Base-by-base conservation (phyloP, 2,113 vertebrate genomes). In the Octodon degus region DNA sequence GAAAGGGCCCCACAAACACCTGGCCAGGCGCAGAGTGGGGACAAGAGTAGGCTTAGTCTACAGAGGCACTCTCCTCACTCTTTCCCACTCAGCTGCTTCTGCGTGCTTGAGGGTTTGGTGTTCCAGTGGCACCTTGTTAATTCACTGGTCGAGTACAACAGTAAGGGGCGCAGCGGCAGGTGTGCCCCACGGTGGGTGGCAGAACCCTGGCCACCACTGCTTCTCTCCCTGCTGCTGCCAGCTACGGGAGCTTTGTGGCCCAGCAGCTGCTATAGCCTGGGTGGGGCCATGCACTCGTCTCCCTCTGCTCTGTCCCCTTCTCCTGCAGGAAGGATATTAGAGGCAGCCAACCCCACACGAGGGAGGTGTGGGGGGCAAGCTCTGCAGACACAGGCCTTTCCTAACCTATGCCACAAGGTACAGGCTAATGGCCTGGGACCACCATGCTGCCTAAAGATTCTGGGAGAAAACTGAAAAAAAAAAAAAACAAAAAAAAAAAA, bases 241-340 rank as follows among this genome's bases (percentile, higher is more conserved):
- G 86, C 86, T 82, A 76, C 70, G 93, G 70, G 87, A 93, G 76
- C 90, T 90, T 92, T 86, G 92, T 96, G 96, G 95, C 94, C 76
- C 0, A 97, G 96, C 97, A 97, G 97, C 97, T 97, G 96, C 97
- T 97, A 96, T 14, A 93, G 96, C 97, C 93, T 97, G 96, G 90
- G 68, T 87, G 53, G 95, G 96, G 82, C 77, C 80, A 9, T n/a
- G 77, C 89, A 89, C 55, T 76, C 90, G 82, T 96, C 91, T 96
- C 95, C 96, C 72, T 65, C 32, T 60, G 65, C 55, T 58, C 30
- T 60, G 90, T 86, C 25, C 60, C 76, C 32, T 72, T 37, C 77
- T 90, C 55, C 37, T 24, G n/a, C 7, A 7, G 60, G 62, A 40
- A 53, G 86, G 88, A 84, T 87, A 70, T 67, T 22, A 32, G 67